Conservation (phyloP, 2,113 vertebrate species). For the western clawed frog (Xenopus tropicalis) region DNA sequence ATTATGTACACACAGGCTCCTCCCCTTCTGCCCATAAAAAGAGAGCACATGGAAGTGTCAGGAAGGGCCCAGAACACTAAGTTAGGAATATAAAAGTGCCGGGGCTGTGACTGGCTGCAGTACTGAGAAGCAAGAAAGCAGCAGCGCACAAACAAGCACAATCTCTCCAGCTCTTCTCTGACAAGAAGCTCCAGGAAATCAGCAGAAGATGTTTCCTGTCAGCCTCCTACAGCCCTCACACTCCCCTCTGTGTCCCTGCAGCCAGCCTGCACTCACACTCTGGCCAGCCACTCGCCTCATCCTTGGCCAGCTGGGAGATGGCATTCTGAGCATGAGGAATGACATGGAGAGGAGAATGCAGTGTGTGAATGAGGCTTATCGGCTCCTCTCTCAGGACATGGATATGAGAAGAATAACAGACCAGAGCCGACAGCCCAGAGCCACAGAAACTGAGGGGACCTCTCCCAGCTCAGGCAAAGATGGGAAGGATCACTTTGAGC, state of each 20-base stretch:
- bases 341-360: slow-evolving; percentile 19
- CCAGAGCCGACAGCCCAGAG: background rate
- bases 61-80: slow-evolving; percentile 38
- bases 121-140: background rate
- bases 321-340: slow-evolving; percentile 45
- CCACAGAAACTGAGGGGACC: background rate
- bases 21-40: slow-evolving; percentile 11
- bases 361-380: slow-evolving; percentile 1
- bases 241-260: slow-evolving; percentile 30
- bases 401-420: background rate
- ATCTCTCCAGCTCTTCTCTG: background rate
- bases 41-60: background rate
- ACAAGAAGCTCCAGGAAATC: fast-evolving
- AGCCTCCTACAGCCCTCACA: slow-evolving; percentile 49
- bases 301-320: slow-evolving; percentile 51
- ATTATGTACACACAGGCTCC: background rate
- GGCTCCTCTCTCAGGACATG: background rate
- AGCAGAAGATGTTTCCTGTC: slow-evolving; percentile 52
- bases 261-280: slow-evolving; percentile 52
- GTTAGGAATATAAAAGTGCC: slow-evolving; percentile 37
- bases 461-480: background rate
- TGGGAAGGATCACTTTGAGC: background rate
- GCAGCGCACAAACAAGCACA: background rate
- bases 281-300: slow-evolving; percentile 50
- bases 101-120: background rate